Evolutionary conservation across 2,888 invertebrate genomes (phyloP), one percentile per base, ranked within the genome.

Genomic region (Drosophila borborema): DNA sequence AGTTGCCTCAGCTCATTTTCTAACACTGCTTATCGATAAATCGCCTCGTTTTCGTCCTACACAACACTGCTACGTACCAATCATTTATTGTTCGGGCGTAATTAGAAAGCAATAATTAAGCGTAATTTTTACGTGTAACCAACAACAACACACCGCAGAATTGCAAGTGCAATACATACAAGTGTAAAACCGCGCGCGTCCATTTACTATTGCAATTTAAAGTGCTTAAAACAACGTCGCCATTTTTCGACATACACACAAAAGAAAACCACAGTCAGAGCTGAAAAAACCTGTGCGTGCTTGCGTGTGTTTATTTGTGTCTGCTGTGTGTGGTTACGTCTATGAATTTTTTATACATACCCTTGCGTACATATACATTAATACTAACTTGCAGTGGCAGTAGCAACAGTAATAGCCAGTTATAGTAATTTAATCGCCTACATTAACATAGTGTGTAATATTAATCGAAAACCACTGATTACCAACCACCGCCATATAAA

Each of bases 71-170:
- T 67, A 64, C 58, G 53, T 69, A 43, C 59, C 77, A 69, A 71
- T 81, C 81, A 63, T 86, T 76, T 83, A 69, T 71, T 81, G 81
- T 86, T 72, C 89, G 89, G 83, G 89, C 86, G 89, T 84, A 84
- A 84, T 89, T 84, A 89, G 85, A 89, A 84, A 85, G 90, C 90
- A 85, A 80, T 82, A 80, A 89, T 85, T 87, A 82, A 72, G 86
- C 72, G 74, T 73, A 77, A 85, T 82, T 89, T 87, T 72, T 82
- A 87, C 80, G 84, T 87, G 70, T 72, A 70, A 72, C 64, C 71
- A 85, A 88, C 74, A 80, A 87, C 80, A 85, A 87, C 68, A 84
- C 51, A 62, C 23, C 56, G 59, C 56, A 84, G 66, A 71, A 64
- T 66, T 79, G 74, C 68, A 74, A 65, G 63, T 69, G 67, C 51